Percentiles rank a stretch among this genome's conserved stretches.
These are phyloP conservation scores for Bibio marci DNA, from an alignment of 2,888 invertebrate genomes.

Conservation along the genomic window DNA sequence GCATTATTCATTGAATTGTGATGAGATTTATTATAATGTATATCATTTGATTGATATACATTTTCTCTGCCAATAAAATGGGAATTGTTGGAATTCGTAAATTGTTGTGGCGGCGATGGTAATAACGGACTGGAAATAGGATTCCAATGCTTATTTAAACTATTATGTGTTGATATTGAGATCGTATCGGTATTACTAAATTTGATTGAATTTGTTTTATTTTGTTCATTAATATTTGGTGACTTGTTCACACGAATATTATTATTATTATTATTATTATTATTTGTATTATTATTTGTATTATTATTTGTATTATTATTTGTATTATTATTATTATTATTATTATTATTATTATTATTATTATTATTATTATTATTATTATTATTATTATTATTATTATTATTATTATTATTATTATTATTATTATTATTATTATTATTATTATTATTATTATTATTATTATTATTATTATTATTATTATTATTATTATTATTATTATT, in stretches of 20 bases:
- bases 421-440: constrained; percentile 1
- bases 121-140: neutral
- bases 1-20: no score
- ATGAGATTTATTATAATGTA: neutral
- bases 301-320: neutral
- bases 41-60: neutral
- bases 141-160: neutral
- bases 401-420: neutral
- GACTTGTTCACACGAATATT: constrained; percentile 14
- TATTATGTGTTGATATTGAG: neutral
- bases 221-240: constrained; percentile 14
- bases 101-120: constrained; percentile 1
- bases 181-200: neutral
- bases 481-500: neutral
- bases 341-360: constrained; percentile 9
- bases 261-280: constrained; percentile 8
- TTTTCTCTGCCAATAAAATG: neutral
- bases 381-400: constrained; percentile 1
- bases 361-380: constrained; percentile 10
- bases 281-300: constrained; percentile 5
- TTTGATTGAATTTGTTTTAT: neutral
- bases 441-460: constrained; percentile 4
- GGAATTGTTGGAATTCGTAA: neutral
- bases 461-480: constrained; percentile 1
- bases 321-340: neutral